Percentiles rank a stretch among this genome's conserved stretches.
Conservation (phyloP, 2,888 invertebrate species). For the Neuroscelio doddi region DNA sequence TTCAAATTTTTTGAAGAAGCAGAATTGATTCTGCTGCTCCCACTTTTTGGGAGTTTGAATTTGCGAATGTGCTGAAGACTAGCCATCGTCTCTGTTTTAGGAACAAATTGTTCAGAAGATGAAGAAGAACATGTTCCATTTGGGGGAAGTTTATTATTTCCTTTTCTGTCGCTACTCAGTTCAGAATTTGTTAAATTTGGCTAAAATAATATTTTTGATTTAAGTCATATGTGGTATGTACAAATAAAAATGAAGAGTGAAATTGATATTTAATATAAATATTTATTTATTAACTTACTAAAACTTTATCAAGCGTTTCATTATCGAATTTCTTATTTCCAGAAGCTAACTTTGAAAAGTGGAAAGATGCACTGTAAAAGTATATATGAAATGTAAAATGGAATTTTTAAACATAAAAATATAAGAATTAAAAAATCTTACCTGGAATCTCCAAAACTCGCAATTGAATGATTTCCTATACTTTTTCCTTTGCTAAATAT, state of each 20-base stretch:
- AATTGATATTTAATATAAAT: background rate
- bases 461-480: slow-evolving; percentile 59
- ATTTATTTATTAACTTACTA: slow-evolving; percentile 49
- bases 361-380: slow-evolving; percentile 43
- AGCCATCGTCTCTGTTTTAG: slow-evolving; percentile 58
- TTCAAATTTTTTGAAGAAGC: slow-evolving; percentile 26
- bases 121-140: slow-evolving; percentile 11
- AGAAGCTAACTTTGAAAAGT: slow-evolving; percentile 49
- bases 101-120: slow-evolving; percentile 8
- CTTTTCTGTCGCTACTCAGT: slow-evolving; percentile 47
- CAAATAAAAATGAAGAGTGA: slow-evolving; percentile 27
- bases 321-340: slow-evolving; percentile 51
- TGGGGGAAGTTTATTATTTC: slow-evolving; percentile 30
- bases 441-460: slow-evolving; percentile 62
- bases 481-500: slow-evolving; percentile 53
- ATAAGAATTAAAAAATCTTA: slow-evolving; percentile 31
- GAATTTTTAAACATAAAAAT: slow-evolving; percentile 2
- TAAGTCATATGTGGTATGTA: slow-evolving; percentile 15
- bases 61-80: slow-evolving; percentile 59
- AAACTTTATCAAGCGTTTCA: slow-evolving; percentile 47
- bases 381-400: slow-evolving; percentile 21
- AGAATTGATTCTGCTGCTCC: slow-evolving; percentile 9
- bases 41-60: slow-evolving; percentile 59
- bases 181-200: slow-evolving; percentile 48
- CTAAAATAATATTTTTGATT: slow-evolving; percentile 24